Conservation (phyloP, 2,113 vertebrate species). For the Cinclus cinclus region DNA sequence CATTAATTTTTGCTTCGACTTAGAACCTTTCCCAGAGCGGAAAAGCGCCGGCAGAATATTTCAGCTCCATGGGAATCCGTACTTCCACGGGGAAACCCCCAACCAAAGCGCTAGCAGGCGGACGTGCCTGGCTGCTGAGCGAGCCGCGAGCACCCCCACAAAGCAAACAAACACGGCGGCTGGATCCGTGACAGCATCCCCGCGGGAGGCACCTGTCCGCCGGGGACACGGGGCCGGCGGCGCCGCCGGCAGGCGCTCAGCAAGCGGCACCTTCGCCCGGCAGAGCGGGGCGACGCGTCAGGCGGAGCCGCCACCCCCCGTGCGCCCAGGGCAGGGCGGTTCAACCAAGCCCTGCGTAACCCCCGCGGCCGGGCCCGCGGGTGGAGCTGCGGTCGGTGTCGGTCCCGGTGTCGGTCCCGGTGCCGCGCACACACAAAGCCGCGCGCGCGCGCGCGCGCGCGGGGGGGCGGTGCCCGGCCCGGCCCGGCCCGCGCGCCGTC, state of each 20-base stretch:
- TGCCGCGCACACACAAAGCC: not conserved
- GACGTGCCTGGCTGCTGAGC: not conserved
- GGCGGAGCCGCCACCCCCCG: not conserved
- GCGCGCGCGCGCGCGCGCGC: not conserved
- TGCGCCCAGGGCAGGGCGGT: not conserved
- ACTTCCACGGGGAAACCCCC: not conserved
- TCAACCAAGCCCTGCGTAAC: not conserved
- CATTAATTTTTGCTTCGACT: not conserved
- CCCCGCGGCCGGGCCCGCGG: not conserved
- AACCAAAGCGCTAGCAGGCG: not conserved
- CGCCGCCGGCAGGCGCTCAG: not conserved
- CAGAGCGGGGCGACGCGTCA: not conserved
- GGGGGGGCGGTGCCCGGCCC: not conserved
- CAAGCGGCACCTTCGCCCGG: fast-evolving
- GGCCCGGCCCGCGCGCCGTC: no score
- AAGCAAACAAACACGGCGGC: fast-evolving
- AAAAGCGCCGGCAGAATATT: not conserved
- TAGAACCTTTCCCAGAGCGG: not conserved
- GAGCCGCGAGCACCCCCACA: not conserved
- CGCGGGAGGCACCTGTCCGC: not conserved
- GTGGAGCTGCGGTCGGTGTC: not conserved
- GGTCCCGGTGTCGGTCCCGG: not conserved
- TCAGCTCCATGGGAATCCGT: not conserved
- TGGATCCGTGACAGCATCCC: not conserved
- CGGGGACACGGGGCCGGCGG: not conserved